These are phyloP conservation scores for Copidosoma floridanum DNA, from an alignment of 1,140 invertebrate species.

Conservation along the genomic window DNA sequence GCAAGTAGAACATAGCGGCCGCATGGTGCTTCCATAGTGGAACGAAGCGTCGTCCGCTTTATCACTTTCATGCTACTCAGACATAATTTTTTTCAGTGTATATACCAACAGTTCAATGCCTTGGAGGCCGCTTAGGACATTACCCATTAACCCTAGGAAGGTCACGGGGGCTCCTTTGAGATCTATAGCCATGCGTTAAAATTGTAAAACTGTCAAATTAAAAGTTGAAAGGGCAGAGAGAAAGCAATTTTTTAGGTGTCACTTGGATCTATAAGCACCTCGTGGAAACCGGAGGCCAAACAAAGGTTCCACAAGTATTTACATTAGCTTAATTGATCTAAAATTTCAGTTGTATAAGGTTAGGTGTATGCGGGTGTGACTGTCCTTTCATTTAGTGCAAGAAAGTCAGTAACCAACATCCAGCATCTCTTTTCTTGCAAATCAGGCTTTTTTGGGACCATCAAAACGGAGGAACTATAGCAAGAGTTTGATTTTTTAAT, in stretches of 20 bases:
- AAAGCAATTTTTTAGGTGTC: no score
- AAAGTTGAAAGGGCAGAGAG: no score
- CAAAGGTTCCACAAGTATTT: slow-evolving; percentile 25
- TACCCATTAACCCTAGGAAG: neutral
- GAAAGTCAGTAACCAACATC: slow-evolving; percentile 29
- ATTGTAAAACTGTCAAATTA: no score
- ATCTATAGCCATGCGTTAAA: neutral
- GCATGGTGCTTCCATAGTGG: no score
- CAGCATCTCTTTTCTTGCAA: slow-evolving; percentile 38
- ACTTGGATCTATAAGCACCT: no score
- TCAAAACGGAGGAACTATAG: slow-evolving; percentile 37
- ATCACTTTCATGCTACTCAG: no score
- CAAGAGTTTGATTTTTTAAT: slow-evolving; percentile 39
- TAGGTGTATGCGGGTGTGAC: slow-evolving; percentile 26
- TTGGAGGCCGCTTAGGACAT: neutral
- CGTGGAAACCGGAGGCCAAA: no score
- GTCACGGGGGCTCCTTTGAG: neutral
- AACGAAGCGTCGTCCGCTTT: no score
- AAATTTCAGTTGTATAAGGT: slow-evolving; percentile 27
- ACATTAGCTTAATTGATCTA: slow-evolving; percentile 19
- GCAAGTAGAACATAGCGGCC: no score
- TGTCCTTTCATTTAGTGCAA: slow-evolving; percentile 29
- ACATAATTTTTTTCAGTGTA: no score
- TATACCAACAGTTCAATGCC: slow-evolving; percentile 38
- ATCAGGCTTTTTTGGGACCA: slow-evolving; percentile 48